Evolutionary conservation across 2,797 vertebrate species (phyloP).

Genomic region (Rhinichthys osculus): DNA sequence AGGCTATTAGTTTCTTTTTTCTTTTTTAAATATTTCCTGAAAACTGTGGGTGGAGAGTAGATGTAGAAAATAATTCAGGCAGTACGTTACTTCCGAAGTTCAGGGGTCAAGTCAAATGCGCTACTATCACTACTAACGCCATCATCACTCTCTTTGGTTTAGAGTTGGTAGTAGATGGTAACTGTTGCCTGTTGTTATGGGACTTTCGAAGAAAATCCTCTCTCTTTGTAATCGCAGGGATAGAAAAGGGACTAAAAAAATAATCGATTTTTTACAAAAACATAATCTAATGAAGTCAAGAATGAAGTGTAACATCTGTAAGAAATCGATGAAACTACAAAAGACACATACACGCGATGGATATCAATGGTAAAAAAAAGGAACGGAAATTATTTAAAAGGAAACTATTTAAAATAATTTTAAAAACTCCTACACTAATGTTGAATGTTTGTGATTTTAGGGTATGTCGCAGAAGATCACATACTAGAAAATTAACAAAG

Average conservation of each 20-base stretch:
- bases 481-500: slow-evolving; percentile 21
- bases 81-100: neutral
- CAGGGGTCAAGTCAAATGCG: neutral
- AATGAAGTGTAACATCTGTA: neutral
- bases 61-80: neutral
- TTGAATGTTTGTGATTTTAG: neutral
- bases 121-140: neutral
- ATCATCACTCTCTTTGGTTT: neutral
- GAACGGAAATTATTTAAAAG: too few species aligned
- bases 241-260: neutral
- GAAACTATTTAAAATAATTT: neutral
- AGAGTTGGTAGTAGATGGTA: neutral
- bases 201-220: neutral
- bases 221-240: neutral
- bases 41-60: too few species aligned
- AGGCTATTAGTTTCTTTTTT: too few species aligned
- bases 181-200: neutral
- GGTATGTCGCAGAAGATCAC: neutral
- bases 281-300: neutral
- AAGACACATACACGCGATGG: neutral
- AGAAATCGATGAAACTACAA: neutral
- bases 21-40: too few species aligned
- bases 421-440: neutral
- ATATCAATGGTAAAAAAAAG: neutral
- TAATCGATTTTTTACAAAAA: neutral